Percentiles rank a stretch among this genome's conserved stretches.
These are phyloP conservation scores for Drosophila parabipectinata DNA, from an alignment of 1,140 invertebrate species.

Conservation along the genomic window DNA sequence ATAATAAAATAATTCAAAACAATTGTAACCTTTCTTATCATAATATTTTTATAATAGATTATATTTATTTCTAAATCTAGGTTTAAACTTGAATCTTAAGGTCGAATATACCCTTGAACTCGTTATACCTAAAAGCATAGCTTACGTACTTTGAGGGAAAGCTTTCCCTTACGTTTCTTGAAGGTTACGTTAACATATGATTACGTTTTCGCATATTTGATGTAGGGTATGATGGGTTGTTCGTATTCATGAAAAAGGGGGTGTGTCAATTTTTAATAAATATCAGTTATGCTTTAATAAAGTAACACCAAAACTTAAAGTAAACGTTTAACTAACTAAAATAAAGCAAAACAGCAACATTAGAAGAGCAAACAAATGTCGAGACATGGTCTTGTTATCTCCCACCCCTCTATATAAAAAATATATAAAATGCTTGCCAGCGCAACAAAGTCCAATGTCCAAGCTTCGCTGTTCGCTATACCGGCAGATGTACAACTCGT, in stretches of 20 bases:
- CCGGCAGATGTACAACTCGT: constrained; percentile 42
- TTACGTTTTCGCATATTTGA: constrained; percentile 18
- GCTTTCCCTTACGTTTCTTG: constrained; percentile 26
- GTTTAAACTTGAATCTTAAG: neutral
- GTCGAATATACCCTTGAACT: constrained; percentile 17
- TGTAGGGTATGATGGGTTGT: constrained; percentile 7
- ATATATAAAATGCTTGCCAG: constrained; percentile 25
- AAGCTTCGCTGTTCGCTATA: constrained; percentile 35
- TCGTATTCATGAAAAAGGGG: constrained; percentile 19
- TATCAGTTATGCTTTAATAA: neutral
- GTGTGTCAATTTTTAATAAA: constrained; percentile 15
- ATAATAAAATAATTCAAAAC: too few species aligned
- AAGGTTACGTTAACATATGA: neutral
- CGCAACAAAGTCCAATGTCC: constrained; percentile 58
- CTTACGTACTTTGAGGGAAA: constrained; percentile 22
- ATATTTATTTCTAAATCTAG: too few species aligned
- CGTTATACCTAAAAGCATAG: neutral
- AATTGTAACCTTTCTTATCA: too few species aligned
- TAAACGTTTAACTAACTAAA: neutral
- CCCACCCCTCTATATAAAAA: neutral
- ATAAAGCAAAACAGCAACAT: neutral
- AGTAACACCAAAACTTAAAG: neutral
- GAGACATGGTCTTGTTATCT: constrained; percentile 24
- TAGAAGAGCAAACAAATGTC: constrained; percentile 12
- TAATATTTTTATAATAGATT: too few species aligned